Evolutionary conservation across 1,140 invertebrate genomes (phyloP).

Genomic region (Calephelis nemesis): DNA sequence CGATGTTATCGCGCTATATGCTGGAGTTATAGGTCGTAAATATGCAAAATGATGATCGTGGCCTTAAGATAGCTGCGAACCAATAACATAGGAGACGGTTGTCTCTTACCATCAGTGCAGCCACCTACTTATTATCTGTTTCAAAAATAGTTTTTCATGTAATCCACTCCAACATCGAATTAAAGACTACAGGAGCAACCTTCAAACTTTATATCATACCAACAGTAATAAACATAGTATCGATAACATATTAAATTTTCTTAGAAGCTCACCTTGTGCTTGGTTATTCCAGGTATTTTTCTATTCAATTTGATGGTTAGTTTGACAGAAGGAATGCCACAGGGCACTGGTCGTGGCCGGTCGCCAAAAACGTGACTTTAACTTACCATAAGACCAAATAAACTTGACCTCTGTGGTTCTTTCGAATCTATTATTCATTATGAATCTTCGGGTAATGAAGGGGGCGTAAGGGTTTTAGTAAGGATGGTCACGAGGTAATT

Average conservation of each 20-base stretch:
- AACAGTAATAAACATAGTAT: not conserved
- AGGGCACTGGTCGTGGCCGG: slow-evolving; percentile 58
- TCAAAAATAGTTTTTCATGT: too few relatives aligned
- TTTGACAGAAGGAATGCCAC: slow-evolving; percentile 69
- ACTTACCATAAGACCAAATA: slow-evolving; percentile 38
- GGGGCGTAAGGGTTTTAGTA: slow-evolving; percentile 22
- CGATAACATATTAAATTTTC: slow-evolving; percentile 30
- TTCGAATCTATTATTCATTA: slow-evolving; percentile 21
- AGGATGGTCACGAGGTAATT: slow-evolving; percentile 47
- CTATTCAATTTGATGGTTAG: slow-evolving; percentile 56
- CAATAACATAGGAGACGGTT: too few relatives aligned
- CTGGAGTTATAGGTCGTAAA: too few relatives aligned
- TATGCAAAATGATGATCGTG: too few relatives aligned
- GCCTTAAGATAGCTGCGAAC: too few relatives aligned
- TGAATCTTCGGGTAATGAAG: not conserved
- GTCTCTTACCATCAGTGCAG: too few relatives aligned
- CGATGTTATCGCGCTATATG: too few relatives aligned
- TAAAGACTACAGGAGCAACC: too few relatives aligned
- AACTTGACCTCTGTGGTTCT: slow-evolving; percentile 39
- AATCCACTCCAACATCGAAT: too few relatives aligned
- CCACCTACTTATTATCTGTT: too few relatives aligned
- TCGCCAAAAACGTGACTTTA: slow-evolving; percentile 56
- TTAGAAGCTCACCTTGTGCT: slow-evolving; percentile 52
- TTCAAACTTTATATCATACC: too few relatives aligned
- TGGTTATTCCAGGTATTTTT: slow-evolving; percentile 56